These are phyloP conservation scores for Muschampia plurimacula DNA, from an alignment of 2,888 invertebrate genomes.

Conservation along the genomic window DNA sequence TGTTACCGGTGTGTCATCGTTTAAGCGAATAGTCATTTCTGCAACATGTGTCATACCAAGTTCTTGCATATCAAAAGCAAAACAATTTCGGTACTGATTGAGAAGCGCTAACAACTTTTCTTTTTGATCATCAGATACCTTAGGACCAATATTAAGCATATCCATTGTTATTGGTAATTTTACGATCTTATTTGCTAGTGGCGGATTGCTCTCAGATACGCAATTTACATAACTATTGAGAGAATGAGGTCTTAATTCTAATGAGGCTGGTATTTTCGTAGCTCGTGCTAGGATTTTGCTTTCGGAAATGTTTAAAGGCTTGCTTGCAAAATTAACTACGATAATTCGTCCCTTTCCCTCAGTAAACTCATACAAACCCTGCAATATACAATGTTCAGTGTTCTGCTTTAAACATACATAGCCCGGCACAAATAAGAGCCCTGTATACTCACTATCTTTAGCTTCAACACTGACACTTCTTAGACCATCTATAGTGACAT, in stretches of 20 bases:
- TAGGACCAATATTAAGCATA: background rate
- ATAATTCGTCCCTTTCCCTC: background rate
- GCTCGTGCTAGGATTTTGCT: background rate
- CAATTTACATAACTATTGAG: background rate
- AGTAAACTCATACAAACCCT: background rate
- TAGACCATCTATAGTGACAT: background rate
- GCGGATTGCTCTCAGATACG: background rate
- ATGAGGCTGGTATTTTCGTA: background rate
- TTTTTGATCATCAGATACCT: background rate
- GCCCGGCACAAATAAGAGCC: background rate
- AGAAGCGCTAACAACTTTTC: background rate
- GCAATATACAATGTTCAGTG: background rate
- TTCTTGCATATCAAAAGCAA: constrained; percentile 5
- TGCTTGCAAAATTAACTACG: background rate
- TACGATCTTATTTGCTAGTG: background rate
- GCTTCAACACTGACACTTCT: background rate
- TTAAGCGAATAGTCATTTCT: constrained; percentile 1
- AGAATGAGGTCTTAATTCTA: background rate
- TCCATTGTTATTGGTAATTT: background rate
- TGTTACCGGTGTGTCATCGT: background rate
- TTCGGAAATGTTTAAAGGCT: background rate
- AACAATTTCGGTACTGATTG: background rate
- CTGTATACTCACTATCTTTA: background rate
- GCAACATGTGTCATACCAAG: constrained; percentile 17
- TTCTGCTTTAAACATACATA: background rate